Evolutionary conservation across 35 echinoderm and acorn worm species (phyloP).

Genomic region (Nesometra sesokonis): DNA sequence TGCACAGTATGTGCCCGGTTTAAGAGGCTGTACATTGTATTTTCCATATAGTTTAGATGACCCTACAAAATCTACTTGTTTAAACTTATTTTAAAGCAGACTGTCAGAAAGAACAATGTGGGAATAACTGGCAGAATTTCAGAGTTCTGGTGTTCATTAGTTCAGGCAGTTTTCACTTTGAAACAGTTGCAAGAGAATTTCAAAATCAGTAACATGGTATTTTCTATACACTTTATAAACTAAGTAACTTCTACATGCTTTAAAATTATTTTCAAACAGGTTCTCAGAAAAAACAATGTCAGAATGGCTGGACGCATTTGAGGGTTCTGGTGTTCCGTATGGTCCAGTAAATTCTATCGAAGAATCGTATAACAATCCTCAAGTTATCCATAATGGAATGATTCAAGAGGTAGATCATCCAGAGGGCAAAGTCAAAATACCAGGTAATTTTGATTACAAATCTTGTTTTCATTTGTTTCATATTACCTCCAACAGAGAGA

Average conservation of each 20-base stretch:
- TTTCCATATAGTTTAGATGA: no score
- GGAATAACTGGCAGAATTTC: no score
- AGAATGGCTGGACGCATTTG: conserved; percentile 62
- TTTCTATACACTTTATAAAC: no score
- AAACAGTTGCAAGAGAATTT: neutral
- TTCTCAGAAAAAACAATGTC: conserved; percentile 47
- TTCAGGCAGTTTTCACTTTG: neutral
- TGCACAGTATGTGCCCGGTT: no score
- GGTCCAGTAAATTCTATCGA: conserved; percentile 69
- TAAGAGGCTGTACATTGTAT: no score
- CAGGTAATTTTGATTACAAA: conserved; percentile 38
- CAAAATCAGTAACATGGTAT: no score
- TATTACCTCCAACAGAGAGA: neutral
- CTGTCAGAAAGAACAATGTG: no score
- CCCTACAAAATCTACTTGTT: no score
- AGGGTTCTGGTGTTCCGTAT: conserved; percentile 62
- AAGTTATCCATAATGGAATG: conserved; percentile 85
- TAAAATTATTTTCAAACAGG: conserved; percentile 13
- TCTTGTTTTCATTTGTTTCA: neutral
- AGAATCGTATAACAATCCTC: conserved; percentile 78
- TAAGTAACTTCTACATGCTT: neutral
- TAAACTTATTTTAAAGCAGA: no score
- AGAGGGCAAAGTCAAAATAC: conserved; percentile 41
- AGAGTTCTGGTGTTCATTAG: no score
- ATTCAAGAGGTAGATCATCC: conserved; percentile 64